Evolutionary conservation across 2,888 invertebrate genomes (phyloP).

Genomic region (Isotomurus palustris): DNA sequence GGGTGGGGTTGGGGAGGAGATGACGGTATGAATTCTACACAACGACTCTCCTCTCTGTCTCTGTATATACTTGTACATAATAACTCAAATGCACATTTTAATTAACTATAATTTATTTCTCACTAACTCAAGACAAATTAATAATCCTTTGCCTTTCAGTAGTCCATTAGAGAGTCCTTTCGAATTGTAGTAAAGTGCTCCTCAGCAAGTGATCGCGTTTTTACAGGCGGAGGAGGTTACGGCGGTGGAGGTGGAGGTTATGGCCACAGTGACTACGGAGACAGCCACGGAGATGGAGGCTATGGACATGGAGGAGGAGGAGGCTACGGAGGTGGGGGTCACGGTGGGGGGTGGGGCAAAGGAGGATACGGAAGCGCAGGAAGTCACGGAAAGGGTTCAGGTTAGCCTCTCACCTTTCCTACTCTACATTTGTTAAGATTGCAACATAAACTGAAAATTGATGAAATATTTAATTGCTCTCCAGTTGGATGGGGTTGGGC

Average conservation of each 20-base stretch:
- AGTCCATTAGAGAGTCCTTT: too few species aligned
- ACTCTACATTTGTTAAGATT: neutral
- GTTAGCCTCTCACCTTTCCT: neutral
- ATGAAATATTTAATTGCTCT: neutral
- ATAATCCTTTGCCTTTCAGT: too few species aligned
- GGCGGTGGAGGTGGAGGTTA: neutral
- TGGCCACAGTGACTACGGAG: neutral
- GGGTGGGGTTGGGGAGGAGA: neutral
- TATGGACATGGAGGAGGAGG: constrained; percentile 2
- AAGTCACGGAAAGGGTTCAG: neutral
- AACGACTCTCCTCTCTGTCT: too few species aligned
- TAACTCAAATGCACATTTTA: too few species aligned
- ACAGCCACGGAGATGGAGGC: neutral
- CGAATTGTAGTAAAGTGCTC: too few species aligned
- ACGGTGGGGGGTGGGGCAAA: neutral
- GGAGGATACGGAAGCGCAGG: neutral
- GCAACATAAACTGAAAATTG: too few species aligned
- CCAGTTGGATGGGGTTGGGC: neutral
- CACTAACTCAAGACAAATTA: too few species aligned
- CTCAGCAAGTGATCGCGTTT: too few species aligned
- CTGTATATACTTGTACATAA: too few species aligned
- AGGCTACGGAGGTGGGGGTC: constrained; percentile 6
- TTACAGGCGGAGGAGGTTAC: too few species aligned
- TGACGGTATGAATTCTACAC: neutral
- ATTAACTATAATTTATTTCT: too few species aligned